Conservation (phyloP, 2,113 vertebrate genomes). For the Brachyistius frenatus region DNA sequence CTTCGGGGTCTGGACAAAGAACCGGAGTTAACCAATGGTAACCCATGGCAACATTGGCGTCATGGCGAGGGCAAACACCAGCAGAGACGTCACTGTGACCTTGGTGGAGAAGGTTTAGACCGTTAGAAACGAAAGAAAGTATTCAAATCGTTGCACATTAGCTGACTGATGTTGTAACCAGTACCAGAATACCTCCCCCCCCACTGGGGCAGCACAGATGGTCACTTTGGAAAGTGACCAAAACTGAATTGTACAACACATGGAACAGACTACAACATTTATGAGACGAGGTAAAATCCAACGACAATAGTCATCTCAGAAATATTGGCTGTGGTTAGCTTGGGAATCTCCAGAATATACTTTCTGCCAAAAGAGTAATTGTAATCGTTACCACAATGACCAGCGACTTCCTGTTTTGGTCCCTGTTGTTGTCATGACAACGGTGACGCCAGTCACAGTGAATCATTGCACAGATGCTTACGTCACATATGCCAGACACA, state of each 20-base stretch:
- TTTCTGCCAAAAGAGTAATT: constrained; percentile 25
- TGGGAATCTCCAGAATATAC: constrained; percentile 25
- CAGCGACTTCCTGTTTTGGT: constrained; percentile 59
- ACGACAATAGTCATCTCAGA: neutral
- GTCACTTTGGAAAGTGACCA: neutral
- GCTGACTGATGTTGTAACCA: constrained; percentile 7
- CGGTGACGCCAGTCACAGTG: constrained; percentile 42
- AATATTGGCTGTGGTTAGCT: neutral
- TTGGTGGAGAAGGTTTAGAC: too few species aligned
- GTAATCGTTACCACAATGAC: constrained; percentile 25
- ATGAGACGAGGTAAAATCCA: neutral
- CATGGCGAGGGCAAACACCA: too few species aligned
- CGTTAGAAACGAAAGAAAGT: neutral
- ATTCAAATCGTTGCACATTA: neutral
- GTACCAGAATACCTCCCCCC: neutral
- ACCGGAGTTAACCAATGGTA: too few species aligned
- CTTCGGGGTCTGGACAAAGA: too few species aligned
- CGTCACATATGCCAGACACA: constrained; percentile 17
- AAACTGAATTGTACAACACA: neutral
- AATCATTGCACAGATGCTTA: constrained; percentile 40
- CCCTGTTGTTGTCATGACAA: constrained; percentile 48
- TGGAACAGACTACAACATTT: neutral
- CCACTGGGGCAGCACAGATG: constrained; percentile 1
- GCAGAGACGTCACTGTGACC: too few species aligned
- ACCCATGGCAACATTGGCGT: too few species aligned